These are phyloP conservation scores for Panagrolaimus sp. DNA, from an alignment of 1,140 invertebrate genomes.

Conservation along the genomic window DNA sequence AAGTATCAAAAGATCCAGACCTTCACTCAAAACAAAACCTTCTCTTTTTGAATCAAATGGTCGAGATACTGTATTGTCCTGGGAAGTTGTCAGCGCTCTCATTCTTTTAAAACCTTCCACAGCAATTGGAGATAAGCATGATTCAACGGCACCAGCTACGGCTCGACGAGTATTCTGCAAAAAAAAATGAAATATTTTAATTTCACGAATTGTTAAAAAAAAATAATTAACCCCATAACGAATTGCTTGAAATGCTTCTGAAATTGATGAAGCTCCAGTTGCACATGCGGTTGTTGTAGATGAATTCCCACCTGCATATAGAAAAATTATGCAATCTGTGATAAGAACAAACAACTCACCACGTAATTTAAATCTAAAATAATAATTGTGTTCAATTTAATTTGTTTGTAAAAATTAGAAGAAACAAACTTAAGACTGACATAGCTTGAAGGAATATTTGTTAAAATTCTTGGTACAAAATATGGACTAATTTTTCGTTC, in stretches of 20 bases:
- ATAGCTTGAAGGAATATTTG: constrained; percentile 56
- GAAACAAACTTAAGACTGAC: constrained; percentile 19
- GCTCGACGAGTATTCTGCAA: constrained; percentile 84
- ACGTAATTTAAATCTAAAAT: neutral
- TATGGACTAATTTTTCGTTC: constrained; percentile 79
- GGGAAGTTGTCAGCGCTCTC: constrained; percentile 70
- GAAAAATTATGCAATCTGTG: no score
- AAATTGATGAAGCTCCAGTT: constrained; percentile 38
- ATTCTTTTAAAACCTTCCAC: constrained; percentile 77
- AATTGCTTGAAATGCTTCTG: constrained; percentile 37
- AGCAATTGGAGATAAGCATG: constrained; percentile 77
- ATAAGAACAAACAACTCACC: no score
- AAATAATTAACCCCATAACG: no score
- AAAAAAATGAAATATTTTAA: no score
- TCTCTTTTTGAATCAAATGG: constrained; percentile 86
- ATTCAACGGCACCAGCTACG: constrained; percentile 86
- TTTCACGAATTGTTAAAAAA: no score
- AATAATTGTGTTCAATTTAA: no score
- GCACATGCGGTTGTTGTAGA: constrained; percentile 27
- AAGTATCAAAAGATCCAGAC: constrained; percentile 73
- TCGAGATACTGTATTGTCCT: constrained; percentile 70
- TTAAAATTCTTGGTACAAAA: constrained; percentile 86
- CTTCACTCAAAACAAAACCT: constrained; percentile 99
- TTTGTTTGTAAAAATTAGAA: no score
- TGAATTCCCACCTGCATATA: constrained; percentile 23